Conservation (phyloP, 2,113 vertebrate genomes). For the Xiphophorus maculatus region DNA sequence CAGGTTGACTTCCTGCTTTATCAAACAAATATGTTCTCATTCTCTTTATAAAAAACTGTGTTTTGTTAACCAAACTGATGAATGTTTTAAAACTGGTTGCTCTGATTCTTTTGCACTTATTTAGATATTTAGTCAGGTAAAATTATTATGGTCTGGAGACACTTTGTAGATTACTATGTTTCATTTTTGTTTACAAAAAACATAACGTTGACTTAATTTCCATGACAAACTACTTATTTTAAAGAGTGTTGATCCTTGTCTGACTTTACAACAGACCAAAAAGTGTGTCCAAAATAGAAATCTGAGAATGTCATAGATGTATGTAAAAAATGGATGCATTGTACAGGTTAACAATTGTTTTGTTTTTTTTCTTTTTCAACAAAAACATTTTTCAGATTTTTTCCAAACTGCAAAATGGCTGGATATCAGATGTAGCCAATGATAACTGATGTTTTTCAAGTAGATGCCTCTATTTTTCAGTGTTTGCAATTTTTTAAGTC, state of each 20-base stretch:
- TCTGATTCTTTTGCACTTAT: neutral
- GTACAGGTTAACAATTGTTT: no score
- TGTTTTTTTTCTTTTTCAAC: no score
- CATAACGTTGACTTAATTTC: neutral
- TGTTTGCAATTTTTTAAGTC: no score
- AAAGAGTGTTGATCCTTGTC: neutral
- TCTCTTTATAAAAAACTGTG: neutral
- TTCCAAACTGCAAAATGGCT: neutral
- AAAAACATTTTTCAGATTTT: neutral
- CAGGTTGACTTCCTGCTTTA: neutral
- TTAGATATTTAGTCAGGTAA: neutral
- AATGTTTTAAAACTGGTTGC: neutral
- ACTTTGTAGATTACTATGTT: neutral
- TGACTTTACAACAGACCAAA: neutral
- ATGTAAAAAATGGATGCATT: no score
- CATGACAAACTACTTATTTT: neutral
- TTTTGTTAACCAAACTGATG: neutral
- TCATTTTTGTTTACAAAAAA: neutral
- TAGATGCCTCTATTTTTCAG: no score
- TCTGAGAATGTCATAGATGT: no score
- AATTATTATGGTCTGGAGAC: neutral
- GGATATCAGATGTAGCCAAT: neutral
- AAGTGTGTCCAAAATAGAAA: neutral
- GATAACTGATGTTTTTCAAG: no score
- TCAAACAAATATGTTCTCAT: neutral